phyloP scores from a whole-genome alignment of 2,888 invertebrate species.

The Euplagia quadripunctaria region DNA sequence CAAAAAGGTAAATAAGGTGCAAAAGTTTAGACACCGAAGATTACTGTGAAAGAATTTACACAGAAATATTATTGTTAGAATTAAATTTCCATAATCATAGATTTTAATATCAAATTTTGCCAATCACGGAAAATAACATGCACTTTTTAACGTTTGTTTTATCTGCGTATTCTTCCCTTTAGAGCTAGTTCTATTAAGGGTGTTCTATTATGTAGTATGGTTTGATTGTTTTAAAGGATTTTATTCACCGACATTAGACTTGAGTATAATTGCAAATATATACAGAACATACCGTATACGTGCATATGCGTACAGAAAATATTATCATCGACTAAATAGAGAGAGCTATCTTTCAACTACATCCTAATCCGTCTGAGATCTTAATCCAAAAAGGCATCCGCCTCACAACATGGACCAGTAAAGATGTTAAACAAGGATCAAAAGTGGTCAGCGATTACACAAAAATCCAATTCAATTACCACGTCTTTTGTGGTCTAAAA shows the following conservation, averaged over 20 bases:
- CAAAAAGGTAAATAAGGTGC: background rate
- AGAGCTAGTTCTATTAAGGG: background rate
- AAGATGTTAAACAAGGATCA: constrained; percentile 75
- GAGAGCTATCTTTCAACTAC: constrained; percentile 1
- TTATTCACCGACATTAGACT: background rate
- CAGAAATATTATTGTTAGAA: too few relatives aligned
- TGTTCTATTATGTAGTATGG: too few relatives aligned
- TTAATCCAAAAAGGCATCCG: constrained; percentile 38
- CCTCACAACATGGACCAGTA: constrained; percentile 56
- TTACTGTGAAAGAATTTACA: too few relatives aligned
- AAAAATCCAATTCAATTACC: constrained; percentile 83
- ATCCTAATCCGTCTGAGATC: constrained; percentile 16
- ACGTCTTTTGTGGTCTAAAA: constrained; percentile 82
- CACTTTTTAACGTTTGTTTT: too few relatives aligned
- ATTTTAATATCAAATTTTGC: too few relatives aligned
- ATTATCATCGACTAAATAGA: background rate
- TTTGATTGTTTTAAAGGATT: too few relatives aligned
- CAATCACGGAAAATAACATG: too few relatives aligned
- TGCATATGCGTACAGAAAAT: background rate
- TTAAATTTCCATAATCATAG: too few relatives aligned
- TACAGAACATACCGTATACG: background rate
- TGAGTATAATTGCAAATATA: background rate
- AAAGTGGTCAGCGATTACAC: constrained; percentile 76
- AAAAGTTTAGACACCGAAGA: too few relatives aligned
- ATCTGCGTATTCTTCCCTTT: too few relatives aligned